Evolutionary conservation across 2,888 invertebrate genomes (phyloP), one percentile per base, ranked within the genome.

Genomic region (Cantharis lateralis): DNA sequence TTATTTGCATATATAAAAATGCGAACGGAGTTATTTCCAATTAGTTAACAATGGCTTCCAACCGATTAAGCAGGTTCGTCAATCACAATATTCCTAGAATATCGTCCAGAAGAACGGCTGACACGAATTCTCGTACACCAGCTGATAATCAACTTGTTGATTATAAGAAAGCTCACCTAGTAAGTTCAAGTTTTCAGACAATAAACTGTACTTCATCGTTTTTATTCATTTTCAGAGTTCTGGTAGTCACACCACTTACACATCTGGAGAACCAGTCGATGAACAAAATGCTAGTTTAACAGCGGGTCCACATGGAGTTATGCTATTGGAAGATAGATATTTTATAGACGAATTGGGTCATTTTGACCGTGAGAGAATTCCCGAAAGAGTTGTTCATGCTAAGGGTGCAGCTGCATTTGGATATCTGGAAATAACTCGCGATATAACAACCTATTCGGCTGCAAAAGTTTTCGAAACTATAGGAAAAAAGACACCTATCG

Each of bases 351-450:
- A 95, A 87, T 89, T 96, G 70, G 91, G 95, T 0, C 93, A 97
- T 83, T 98, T 98, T 87, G 93, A 94, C 86, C 91, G 97, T 62
- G 98, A 99, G 87, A 92, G 98, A 75, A 98, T 98, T 83, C 98
- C 98, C 0, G 98, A 98, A 87, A 92, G 98, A 81, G 98, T 98
- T 1, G 98, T 97, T 0, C 98, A 98, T 87, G 98, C 98, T 0
- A 98, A 98, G 88, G 98, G 98, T 79, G 96, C 95, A 28, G 97
- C 95, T 13, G 96, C 95, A 0, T 96, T 95, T 87, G 96, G 88
- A 9, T 94, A 95, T 84, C 96, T 97, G 85, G 95, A 96, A 88
- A 95, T 96, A 9, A 96, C 96, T 3, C 93, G 96, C 85, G 96
- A 96, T 84, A 95, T 97, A 78, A 91, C 92, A 11, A 91, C 93